phyloP scores from a whole-genome alignment of 2,888 invertebrate species.

The Dichetophora obliterata region DNA sequence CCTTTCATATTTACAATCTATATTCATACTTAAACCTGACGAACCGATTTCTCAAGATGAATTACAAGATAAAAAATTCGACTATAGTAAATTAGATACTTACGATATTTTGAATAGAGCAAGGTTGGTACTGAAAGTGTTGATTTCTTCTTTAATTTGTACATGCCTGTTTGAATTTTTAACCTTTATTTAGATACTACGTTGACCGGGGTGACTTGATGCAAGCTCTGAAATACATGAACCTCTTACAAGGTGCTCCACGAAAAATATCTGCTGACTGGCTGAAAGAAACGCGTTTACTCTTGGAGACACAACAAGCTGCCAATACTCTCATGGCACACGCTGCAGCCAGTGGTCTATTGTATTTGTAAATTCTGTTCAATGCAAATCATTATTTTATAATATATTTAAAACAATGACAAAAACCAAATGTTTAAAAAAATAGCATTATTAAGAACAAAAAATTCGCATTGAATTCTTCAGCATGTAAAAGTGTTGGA shows the following conservation, averaged over 20 bases:
- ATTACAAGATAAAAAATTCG: slow-evolving; percentile 79
- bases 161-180: neutral
- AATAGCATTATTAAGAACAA: slow-evolving; percentile 18
- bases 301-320: slow-evolving; percentile 91
- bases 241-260: slow-evolving; percentile 89
- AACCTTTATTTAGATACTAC: slow-evolving; percentile 77
- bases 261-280: slow-evolving; percentile 86
- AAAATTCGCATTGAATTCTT: slow-evolving; percentile 38
- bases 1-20: slow-evolving; percentile 90
- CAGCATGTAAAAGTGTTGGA: too few species aligned
- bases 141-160: neutral
- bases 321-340: slow-evolving; percentile 91
- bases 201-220: slow-evolving; percentile 89
- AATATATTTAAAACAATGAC: slow-evolving; percentile 25
- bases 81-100: slow-evolving; percentile 82
- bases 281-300: slow-evolving; percentile 85
- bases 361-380: slow-evolving; percentile 65
- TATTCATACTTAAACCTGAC: slow-evolving; percentile 79
- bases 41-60: slow-evolving; percentile 81
- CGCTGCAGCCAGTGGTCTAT: slow-evolving; percentile 78
- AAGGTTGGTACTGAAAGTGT: slow-evolving; percentile 73
- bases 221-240: slow-evolving; percentile 87
- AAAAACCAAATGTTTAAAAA: slow-evolving; percentile 33
- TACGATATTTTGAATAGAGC: slow-evolving; percentile 92
- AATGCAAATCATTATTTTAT: slow-evolving; percentile 29